Base-by-base conservation (phyloP, 2,113 vertebrate species). In the Colistium nudipinnis region DNA sequence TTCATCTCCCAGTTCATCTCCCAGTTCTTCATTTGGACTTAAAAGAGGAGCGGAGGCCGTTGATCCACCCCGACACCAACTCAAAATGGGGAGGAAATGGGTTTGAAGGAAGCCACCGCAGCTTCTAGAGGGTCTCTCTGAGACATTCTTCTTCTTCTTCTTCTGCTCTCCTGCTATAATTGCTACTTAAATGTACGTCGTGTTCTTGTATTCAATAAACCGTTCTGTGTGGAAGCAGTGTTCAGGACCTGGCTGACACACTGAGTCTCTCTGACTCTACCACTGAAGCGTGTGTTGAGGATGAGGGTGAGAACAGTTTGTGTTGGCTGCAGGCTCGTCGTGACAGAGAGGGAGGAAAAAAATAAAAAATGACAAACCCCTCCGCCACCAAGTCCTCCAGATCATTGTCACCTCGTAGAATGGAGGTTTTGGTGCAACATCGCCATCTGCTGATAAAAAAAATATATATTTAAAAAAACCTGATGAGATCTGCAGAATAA, bases 401-500 rank as follows among this genome's bases (percentile, higher is more conserved):
- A 44, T 69, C 61, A 28, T 43, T 36, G 39, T 25, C 19, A 10
- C 33, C 33, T 2, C 27, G 1, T 36, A 13, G 52, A 39, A 14
- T 24, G 28, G 0, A 49, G 19, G 44, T 44, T 62, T n/a, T 84
- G 48, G 73, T 57, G 64, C 86, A 85, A 80, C 82, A 81, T 39
- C 80, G 72, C 88, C 88, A 66, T 78, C 90, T 92, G 81, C 78
- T 89, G 91, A n/a, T n/a, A n/a, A n/a, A n/a, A n/a, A n/a, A n/a
- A n/a, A n/a, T n/a, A n/a, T n/a, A n/a, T n/a, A n/a, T 14, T 10
- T 10, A 28, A 27, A 3, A 11, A 12, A 13, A 13, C 11, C n/a
- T 33, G 41, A 25, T 19, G 35, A 13, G 14, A 11, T 14, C 8
- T 11, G 25, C 19, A 36, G 24, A 62, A 47, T 20, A 47, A 20